Percentiles rank a stretch among this genome's conserved stretches.
Conservation (phyloP, 2,797 vertebrate genomes). For the Cryptoblepharus egeriae region DNA sequence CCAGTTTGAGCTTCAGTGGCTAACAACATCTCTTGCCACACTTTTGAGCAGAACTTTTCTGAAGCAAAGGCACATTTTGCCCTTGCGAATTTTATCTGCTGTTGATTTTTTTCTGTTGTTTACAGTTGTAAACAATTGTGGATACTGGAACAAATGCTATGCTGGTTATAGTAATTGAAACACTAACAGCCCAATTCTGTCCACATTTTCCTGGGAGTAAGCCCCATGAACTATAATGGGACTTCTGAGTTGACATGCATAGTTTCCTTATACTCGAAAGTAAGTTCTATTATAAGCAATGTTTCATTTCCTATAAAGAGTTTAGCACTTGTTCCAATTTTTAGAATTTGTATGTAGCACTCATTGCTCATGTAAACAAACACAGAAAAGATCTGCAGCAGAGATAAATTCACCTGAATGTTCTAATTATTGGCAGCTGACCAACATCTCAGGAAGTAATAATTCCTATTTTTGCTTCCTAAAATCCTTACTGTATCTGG, state of each 20-base stretch:
- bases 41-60: neutral
- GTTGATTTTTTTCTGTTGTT: neutral
- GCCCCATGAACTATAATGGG: too few species aligned
- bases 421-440: conserved; percentile 10
- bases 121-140: conserved; percentile 16
- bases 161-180: neutral
- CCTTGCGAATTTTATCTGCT: conserved; percentile 6
- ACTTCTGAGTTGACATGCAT: too few species aligned
- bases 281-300: too few species aligned
- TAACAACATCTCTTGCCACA: conserved; percentile 13
- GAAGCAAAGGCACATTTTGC: conserved; percentile 2
- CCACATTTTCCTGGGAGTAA: too few species aligned
- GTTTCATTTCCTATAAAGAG: neutral
- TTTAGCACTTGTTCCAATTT: neutral
- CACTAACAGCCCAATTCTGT: neutral
- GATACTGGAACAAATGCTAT: neutral
- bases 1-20: neutral
- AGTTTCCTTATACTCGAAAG: too few species aligned
- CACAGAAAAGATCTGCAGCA: neutral
- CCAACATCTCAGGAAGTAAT: conserved; percentile 8
- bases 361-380: neutral
- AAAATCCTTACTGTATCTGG: neutral
- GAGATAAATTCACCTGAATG: conserved; percentile 5
- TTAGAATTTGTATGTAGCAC: conserved; percentile 13
- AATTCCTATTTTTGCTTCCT: neutral